Conservation (phyloP, 1,140 invertebrate genomes). For the Pristionchus pacificus region DNA sequence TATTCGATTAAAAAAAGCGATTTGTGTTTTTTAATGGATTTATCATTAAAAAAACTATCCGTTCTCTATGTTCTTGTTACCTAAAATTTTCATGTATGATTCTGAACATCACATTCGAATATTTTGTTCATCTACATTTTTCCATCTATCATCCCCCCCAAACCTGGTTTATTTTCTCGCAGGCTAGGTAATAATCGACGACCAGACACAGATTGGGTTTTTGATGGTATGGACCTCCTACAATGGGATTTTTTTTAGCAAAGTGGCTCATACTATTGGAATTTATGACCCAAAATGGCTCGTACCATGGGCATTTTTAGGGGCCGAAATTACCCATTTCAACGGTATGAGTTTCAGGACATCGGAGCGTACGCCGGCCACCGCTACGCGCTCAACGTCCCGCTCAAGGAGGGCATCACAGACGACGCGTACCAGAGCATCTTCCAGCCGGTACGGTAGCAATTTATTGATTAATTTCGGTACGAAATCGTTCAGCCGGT, state of each 20-base stretch:
- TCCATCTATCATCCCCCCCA: too few relatives aligned
- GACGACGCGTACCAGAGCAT: conserved; percentile 68
- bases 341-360: conserved; percentile 44
- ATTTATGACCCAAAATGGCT: conserved; percentile 5
- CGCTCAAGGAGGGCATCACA: conserved; percentile 62
- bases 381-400: conserved; percentile 62
- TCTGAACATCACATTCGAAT: too few relatives aligned
- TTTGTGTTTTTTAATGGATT: too few relatives aligned
- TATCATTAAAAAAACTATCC: too few relatives aligned
- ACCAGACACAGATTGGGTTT: too few relatives aligned
- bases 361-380: conserved; percentile 62
- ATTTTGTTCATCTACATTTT: too few relatives aligned
- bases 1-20: too few relatives aligned
- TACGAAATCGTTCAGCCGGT: not conserved
- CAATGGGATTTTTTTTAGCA: not conserved
- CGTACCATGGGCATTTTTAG: not conserved
- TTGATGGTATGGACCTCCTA: too few relatives aligned
- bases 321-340: not conserved
- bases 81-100: too few relatives aligned
- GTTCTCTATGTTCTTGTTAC: too few relatives aligned
- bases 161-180: too few relatives aligned
- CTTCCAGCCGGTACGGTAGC: conserved; percentile 73
- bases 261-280: not conserved
- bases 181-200: too few relatives aligned
- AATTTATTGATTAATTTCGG: not conserved